Base-by-base conservation (phyloP, 2,113 vertebrate species). In the Felis catus region DNA sequence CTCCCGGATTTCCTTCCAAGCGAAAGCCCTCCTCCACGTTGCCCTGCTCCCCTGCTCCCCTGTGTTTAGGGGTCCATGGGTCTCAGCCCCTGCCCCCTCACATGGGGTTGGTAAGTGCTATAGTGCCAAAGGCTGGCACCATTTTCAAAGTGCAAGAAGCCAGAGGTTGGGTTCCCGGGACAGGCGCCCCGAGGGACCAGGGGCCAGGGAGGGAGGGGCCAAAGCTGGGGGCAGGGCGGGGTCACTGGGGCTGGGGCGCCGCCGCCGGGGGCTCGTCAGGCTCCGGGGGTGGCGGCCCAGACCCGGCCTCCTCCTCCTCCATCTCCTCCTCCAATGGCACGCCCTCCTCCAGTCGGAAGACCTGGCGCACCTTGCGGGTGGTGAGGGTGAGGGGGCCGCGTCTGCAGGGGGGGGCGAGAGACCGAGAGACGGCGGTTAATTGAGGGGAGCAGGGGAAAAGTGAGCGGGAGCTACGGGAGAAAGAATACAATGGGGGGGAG, bases 311-410 rank as follows among this genome's bases (percentile, higher is more conserved):
- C 0, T 94, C 97, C 29, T 90, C 98, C 23, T 98, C 92, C 0
- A 68, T 86, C 36, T 98, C 98, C 33, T 97, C 97, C 11, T 98
- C 98, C 0, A 98, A 98, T 1, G 95, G 98, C 25, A 98, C 98
- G 7, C 98, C 98, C 16, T 98, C 98, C 80, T 98, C 98, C 74
- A 98, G 97, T 9, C 98, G 95, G 98, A 98, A 98, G 53, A 98
- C 98, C 87, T 98, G 98, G 10, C 98, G 97, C 65, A 98, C 98
- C 0, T 98, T 98, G n/a, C 98, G 96, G 0, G 98, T 98, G 92
- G 98, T 98, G 94, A 98, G 98, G 68, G 98, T 98, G 71, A 98
- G 97, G 0, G 98, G 98, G 1, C 94, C 97, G 0, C 98, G 98
- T 10, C 98, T 98, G 96, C 10, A 4, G 58, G 33, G 31, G 39